phyloP scores from a whole-genome alignment of 2,113 vertebrate genomes.

The Loxodonta africana region DNA sequence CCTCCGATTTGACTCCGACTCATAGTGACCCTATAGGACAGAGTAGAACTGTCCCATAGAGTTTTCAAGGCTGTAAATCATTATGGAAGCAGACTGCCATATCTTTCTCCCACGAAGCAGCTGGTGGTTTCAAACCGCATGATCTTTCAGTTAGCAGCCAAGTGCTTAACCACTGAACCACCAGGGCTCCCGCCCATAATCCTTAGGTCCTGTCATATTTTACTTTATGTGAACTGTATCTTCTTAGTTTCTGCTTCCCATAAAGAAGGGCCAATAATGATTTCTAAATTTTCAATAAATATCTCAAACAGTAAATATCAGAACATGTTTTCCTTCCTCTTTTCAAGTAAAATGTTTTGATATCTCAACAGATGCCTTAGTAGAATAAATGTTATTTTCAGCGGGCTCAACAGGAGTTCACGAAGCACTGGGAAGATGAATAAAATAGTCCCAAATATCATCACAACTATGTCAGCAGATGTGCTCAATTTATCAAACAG shows the following conservation, averaged over 20 bases:
- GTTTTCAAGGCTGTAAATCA: background rate
- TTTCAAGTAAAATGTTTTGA: conserved; percentile 46
- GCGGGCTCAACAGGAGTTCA: background rate
- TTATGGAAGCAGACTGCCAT: background rate
- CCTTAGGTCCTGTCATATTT: background rate
- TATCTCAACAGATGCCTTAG: conserved; percentile 18
- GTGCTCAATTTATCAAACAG: background rate
- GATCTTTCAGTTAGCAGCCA: background rate
- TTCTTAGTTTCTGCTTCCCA: background rate
- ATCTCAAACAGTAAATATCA: background rate
- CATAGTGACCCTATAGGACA: background rate
- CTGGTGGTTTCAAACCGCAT: background rate
- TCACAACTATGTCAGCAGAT: background rate
- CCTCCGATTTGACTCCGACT: background rate
- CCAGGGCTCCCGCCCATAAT: background rate
- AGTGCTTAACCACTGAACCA: too few species aligned
- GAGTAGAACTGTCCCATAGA: background rate
- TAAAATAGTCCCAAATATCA: background rate
- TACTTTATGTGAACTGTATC: background rate
- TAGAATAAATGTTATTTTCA: conserved; percentile 72
- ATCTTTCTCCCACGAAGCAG: background rate
- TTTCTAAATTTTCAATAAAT: conserved; percentile 36
- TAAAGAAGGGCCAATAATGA: background rate
- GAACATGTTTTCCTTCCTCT: conserved; percentile 26
- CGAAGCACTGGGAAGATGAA: background rate